Evolutionary conservation across 2,888 invertebrate genomes (phyloP).

Genomic region (Agrochola lychnidis): DNA sequence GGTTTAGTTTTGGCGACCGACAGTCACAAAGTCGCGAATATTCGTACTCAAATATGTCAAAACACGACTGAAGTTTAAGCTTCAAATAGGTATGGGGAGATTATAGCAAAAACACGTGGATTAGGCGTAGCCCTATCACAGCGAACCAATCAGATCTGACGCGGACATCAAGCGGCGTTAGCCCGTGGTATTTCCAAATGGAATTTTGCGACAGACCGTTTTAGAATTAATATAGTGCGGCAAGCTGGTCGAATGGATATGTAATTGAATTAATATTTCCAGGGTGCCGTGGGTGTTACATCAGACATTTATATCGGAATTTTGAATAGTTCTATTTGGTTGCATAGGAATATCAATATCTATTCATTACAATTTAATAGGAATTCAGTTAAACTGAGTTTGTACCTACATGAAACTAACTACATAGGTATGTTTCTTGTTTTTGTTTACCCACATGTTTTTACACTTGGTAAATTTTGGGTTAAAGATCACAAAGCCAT

Average conservation of each 20-base stretch:
- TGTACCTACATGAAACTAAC: background rate
- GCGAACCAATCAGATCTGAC: conserved; percentile 80
- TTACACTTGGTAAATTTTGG: background rate
- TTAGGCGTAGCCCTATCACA: conserved; percentile 48
- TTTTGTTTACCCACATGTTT: conserved; percentile 5
- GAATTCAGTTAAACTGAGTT: background rate
- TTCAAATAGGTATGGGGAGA: background rate
- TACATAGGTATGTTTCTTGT: background rate
- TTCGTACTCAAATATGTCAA: background rate
- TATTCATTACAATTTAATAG: background rate
- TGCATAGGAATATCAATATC: background rate
- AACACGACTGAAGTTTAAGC: conserved; percentile 26
- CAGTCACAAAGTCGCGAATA: background rate
- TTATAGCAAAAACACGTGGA: conserved; percentile 28
- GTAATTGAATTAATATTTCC: conserved; percentile 79
- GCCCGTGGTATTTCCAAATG: conserved; percentile 79
- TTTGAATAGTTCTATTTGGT: conserved; percentile 8
- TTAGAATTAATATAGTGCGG: conserved; percentile 79
- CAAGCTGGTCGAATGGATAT: conserved; percentile 69
- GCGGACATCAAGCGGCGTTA: conserved; percentile 76
- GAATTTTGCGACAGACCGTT: conserved; percentile 82
- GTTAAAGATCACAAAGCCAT: conserved; percentile 30
- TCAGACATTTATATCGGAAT: conserved; percentile 27
- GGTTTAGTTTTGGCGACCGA: background rate
- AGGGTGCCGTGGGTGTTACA: conserved; percentile 66